Base-by-base conservation (phyloP, 2,797 vertebrate species). In the Hippopotamyrus pictus region DNA sequence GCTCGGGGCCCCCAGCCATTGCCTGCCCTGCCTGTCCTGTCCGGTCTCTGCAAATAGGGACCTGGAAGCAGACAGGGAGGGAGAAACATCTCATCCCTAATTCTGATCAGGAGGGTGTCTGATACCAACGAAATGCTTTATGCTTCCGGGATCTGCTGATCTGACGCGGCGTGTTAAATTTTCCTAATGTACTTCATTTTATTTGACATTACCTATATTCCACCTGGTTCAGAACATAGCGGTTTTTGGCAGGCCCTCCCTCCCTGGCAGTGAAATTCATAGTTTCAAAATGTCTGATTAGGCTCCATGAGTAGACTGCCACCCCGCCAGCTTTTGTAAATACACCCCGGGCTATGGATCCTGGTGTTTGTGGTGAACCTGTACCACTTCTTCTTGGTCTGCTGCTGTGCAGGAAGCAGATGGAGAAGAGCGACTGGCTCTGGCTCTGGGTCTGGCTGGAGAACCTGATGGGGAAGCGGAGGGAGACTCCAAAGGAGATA, bases 401-500 rank as follows among this genome's bases (percentile, higher is more conserved):
- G 57, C 90, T 91, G 90, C 69, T 76, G 48, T 53, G 29, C 93
- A 99, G 98, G 97, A 99, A 93, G 94, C 94, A 11, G 97, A 97
- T 90, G 94, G 96, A 48, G 97, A 98, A 19, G 97, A 98, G 94
- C 96, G 96, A 91, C 94, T 96, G 89, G 94, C 92, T 17, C 91
- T 96, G 90, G 91, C 96, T 91, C 94, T 96, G 89, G 94, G 92
- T 22, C 91, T 96, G 90, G 91, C 92, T 0, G 94, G 97, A 98
- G 90, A 96, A 19, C 91, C 84, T 0, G 96, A 97, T 88, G 92
- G 92, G 1, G 96, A 97, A 6, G 89, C 82, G 0, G 96, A 97
- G 88, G 91, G 95, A 8, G 97, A 99, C 93, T 95, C 96, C 92
- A 97, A 97, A 95, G 94, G 91, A 46, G 97, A 98, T 93, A 96